Conservation (phyloP, 2,888 invertebrate species). For the Blastobasis lacticolella region DNA sequence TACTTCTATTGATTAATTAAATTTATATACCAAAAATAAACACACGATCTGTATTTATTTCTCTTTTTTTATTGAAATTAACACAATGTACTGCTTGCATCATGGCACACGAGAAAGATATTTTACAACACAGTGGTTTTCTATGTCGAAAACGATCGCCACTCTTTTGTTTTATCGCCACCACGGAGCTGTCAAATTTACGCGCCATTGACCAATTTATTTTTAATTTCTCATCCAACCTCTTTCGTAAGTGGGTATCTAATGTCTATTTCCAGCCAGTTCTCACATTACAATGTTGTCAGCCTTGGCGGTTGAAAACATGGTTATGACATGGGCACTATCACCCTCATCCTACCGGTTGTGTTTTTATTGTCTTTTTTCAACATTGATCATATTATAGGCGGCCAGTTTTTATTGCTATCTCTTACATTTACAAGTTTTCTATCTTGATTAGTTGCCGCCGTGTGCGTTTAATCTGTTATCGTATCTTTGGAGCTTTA, state of each 20-base stretch:
- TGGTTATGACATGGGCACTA: conserved; percentile 22
- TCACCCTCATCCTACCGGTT: conserved; percentile 14
- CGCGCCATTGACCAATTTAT: conserved; percentile 50
- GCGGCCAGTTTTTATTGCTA: conserved; percentile 14
- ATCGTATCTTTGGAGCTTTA: not conserved
- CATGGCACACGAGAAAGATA: too few species aligned
- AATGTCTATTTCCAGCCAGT: conserved; percentile 37
- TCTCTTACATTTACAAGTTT: conserved; percentile 9
- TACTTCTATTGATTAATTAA: too few species aligned
- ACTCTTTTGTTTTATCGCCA: conserved; percentile 39
- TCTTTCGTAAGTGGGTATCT: conserved; percentile 29
- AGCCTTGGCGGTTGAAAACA: conserved; percentile 15
- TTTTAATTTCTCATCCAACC: conserved; percentile 44
- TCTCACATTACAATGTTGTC: conserved; percentile 42
- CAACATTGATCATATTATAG: conserved; percentile 6
- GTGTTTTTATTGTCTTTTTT: conserved; percentile 6
- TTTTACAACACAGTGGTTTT: too few species aligned
- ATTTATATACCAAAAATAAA: too few species aligned
- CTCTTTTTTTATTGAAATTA: conserved; percentile 11
- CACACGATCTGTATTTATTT: not conserved
- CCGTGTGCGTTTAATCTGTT: not conserved
- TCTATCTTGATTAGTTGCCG: not conserved
- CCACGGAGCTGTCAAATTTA: conserved; percentile 44
- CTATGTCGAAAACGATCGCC: conserved; percentile 5
- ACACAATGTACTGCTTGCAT: too few species aligned